phyloP scores from a whole-genome alignment of 2,113 vertebrate species.

The Ochotona princeps region DNA sequence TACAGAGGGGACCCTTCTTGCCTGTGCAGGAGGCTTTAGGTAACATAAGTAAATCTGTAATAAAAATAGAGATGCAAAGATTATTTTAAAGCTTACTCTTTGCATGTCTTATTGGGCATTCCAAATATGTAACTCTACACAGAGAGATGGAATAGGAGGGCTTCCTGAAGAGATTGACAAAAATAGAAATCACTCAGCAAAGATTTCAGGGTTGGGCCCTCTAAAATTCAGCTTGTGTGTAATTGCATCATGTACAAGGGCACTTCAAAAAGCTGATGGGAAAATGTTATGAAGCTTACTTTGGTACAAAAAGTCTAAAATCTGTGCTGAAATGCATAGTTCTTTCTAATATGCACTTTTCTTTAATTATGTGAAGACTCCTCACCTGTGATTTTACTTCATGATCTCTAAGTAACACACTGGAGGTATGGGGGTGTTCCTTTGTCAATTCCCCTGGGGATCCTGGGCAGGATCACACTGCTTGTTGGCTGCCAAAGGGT shows the following conservation, averaged over 20 bases:
- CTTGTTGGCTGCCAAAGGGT: conserved; percentile 84
- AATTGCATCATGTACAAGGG: too few relatives aligned
- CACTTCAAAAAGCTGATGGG: too few relatives aligned
- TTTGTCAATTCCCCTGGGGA: too few relatives aligned
- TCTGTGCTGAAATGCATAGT: too few relatives aligned
- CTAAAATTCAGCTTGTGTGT: neutral
- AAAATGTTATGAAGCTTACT: too few relatives aligned
- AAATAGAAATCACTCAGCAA: conserved; percentile 59
- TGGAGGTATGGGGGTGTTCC: neutral
- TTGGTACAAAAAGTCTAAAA: too few relatives aligned
- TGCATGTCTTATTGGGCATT: neutral
- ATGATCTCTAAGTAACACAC: neutral
- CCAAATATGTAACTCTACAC: neutral
- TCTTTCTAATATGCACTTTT: too few relatives aligned
- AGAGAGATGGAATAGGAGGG: neutral
- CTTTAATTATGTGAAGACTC: too few relatives aligned
- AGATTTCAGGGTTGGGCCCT: neutral
- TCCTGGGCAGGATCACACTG: fast-evolving
- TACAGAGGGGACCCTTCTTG: neutral
- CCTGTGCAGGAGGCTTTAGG: too few relatives aligned
- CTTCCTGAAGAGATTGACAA: neutral
- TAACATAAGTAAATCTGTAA: too few relatives aligned
- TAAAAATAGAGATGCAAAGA: neutral
- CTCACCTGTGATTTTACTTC: too few relatives aligned
- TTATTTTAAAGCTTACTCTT: conserved; percentile 37